Conservation (phyloP, 1,140 invertebrate genomes). For the Lepidurus arcticus region DNA sequence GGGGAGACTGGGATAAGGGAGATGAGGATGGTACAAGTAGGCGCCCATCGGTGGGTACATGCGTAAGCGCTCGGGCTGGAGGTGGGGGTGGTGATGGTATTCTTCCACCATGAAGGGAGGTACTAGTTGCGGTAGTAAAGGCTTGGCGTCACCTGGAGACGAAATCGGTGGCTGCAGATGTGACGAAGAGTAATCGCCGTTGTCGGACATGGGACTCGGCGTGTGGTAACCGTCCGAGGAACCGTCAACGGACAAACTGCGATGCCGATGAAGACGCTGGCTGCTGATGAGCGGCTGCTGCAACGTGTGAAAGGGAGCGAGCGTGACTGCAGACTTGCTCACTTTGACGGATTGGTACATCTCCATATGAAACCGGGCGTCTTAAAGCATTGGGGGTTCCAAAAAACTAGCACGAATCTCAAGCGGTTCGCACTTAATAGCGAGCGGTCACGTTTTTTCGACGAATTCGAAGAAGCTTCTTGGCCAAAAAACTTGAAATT, state of each 20-base stretch:
- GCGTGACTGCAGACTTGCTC: constrained; percentile 13
- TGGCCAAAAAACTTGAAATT: no score
- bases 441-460: neutral
- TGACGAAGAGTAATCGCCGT: constrained; percentile 23
- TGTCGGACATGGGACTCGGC: constrained; percentile 33
- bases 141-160: neutral
- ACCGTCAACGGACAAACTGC: constrained; percentile 20
- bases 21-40: neutral
- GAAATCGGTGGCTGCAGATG: neutral
- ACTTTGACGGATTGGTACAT: constrained; percentile 21
- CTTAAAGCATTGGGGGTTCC: neutral
- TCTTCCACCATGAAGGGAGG: neutral
- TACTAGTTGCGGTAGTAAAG: neutral
- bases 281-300: constrained; percentile 24
- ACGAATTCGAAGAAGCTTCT: no score
- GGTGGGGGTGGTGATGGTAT: neutral
- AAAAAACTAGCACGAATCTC: neutral
- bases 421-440: neutral
- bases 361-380: neutral
- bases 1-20: neutral
- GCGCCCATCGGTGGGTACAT: neutral
- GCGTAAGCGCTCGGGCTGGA: neutral
- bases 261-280: neutral
- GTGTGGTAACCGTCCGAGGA: constrained; percentile 35
- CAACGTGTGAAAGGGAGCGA: neutral